phyloP scores from a whole-genome alignment of 2,797 vertebrate species.

The Antennarius maculatus region DNA sequence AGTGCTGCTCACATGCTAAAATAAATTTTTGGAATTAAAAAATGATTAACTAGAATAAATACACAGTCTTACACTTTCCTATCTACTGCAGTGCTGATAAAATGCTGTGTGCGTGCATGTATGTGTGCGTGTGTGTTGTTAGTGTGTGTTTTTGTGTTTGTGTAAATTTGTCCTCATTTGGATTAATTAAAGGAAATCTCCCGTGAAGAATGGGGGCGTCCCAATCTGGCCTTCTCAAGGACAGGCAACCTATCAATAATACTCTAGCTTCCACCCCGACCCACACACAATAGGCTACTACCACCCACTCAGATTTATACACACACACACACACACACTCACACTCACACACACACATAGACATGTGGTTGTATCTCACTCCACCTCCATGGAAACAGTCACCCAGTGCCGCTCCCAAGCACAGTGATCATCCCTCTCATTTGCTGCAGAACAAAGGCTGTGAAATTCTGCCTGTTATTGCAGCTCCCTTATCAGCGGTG shows the following conservation, averaged over 20 bases:
- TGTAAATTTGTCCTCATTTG: constrained; percentile 61
- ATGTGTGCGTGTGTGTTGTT: constrained; percentile 22
- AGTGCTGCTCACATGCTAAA: no score
- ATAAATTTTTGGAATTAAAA: no score
- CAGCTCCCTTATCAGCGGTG: constrained; percentile 65
- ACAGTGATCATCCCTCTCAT: constrained; percentile 66
- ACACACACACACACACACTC: constrained; percentile 16
- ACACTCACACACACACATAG: constrained; percentile 12
- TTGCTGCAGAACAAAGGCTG: constrained; percentile 68
- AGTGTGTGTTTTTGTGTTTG: constrained; percentile 20
- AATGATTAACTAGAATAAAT: no score
- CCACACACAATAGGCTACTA: constrained; percentile 22
- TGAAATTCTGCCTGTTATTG: constrained; percentile 62
- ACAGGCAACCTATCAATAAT: constrained; percentile 70
- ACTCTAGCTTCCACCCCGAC: constrained; percentile 48
- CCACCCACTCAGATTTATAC: constrained; percentile 51
- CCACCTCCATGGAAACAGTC: constrained; percentile 73
- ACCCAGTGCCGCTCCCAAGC: constrained; percentile 55
- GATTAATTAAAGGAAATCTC: constrained; percentile 80
- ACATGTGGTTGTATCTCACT: constrained; percentile 39
- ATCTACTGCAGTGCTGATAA: constrained; percentile 3
- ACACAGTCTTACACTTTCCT: neutral
- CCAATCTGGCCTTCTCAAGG: constrained; percentile 71
- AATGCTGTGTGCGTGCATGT: constrained; percentile 13
- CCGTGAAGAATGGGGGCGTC: constrained; percentile 67